Evolutionary conservation across 2,797 vertebrate genomes (phyloP).

Genomic region (Spinus olivaceus): DNA sequence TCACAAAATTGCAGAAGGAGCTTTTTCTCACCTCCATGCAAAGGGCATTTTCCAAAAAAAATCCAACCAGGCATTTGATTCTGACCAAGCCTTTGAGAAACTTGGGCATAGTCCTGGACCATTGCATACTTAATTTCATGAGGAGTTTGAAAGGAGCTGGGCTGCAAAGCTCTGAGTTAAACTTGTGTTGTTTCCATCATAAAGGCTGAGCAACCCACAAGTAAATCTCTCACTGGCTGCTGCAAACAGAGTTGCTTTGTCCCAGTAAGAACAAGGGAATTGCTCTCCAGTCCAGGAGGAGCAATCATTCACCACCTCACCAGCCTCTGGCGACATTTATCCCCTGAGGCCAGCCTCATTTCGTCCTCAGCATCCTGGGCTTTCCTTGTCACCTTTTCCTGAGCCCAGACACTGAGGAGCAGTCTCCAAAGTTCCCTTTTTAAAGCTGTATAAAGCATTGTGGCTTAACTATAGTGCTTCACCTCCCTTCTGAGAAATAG

Average conservation of each 20-base stretch:
- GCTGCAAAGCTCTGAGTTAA: background rate
- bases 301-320: fast-evolving
- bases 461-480: background rate
- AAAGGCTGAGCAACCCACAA: fast-evolving
- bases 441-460: background rate
- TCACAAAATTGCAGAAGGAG: background rate
- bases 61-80: fast-evolving
- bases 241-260: background rate
- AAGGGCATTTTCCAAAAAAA: background rate
- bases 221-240: background rate
- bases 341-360: background rate
- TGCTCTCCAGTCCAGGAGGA: background rate
- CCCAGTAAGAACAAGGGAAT: background rate
- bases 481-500: background rate
- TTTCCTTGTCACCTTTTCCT: background rate
- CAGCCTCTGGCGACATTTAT: background rate
- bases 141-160: background rate
- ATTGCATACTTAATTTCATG: background rate
- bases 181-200: background rate
- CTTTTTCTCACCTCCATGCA: background rate
- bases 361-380: background rate
- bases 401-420: background rate
- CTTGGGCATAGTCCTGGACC: background rate
- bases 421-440: background rate
- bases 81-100: background rate